Conservation (phyloP, 2,797 vertebrate genomes). For the Benthosema pterotum region DNA sequence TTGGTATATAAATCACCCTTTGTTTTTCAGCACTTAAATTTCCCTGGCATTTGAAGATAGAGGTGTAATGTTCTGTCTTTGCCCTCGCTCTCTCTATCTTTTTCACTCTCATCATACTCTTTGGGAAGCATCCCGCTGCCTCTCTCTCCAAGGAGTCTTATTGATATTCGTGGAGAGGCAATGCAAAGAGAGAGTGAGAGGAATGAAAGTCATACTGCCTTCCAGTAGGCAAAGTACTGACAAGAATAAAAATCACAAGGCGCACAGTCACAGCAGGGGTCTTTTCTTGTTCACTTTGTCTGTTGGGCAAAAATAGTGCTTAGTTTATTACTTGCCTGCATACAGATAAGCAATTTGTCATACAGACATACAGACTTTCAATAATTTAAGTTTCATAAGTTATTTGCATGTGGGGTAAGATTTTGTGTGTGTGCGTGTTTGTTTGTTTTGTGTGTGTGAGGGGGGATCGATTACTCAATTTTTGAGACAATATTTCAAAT, state of each 20-base stretch:
- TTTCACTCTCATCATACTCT: conserved; percentile 39
- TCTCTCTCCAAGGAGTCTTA: conserved; percentile 72
- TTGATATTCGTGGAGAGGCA: conserved; percentile 75
- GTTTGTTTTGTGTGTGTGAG: too few species aligned
- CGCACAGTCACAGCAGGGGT: conserved; percentile 62
- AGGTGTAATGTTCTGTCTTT: conserved; percentile 28
- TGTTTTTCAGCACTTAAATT: conserved; percentile 41
- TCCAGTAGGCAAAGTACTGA: conserved; percentile 40
- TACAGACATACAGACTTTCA: background rate
- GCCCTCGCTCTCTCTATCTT: conserved; percentile 17
- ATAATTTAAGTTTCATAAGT: too few species aligned
- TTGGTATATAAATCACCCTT: conserved; percentile 46
- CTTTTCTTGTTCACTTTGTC: conserved; percentile 47
- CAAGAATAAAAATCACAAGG: conserved; percentile 61
- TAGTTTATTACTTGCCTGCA: conserved; percentile 32
- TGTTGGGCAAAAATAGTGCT: conserved; percentile 39
- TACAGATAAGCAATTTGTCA: conserved; percentile 42
- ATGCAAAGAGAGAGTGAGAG: conserved; percentile 52
- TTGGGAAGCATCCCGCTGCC: conserved; percentile 73
- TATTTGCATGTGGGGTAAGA: conserved; percentile 39
- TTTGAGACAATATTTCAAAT: conserved; percentile 32
- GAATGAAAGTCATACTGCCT: conserved; percentile 64
- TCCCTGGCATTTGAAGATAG: conserved; percentile 33
- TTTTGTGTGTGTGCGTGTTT: too few species aligned
- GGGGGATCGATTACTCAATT: conserved; percentile 33